Conservation (phyloP, 1,140 invertebrate species). For the Drosophila arizonae region DNA sequence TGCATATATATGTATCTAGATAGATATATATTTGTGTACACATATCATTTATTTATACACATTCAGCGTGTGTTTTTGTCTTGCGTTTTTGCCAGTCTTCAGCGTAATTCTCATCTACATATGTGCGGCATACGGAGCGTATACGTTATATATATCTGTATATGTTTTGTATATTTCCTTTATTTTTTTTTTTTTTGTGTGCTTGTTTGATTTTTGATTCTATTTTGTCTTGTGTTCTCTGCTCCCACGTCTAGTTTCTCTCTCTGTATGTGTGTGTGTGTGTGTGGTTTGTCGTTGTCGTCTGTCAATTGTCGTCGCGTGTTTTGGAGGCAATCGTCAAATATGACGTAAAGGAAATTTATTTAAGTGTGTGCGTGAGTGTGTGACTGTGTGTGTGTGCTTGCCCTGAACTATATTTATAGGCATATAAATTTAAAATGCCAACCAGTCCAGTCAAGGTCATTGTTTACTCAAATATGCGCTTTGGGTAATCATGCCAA, state of each 20-base stretch:
- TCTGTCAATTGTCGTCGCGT: conserved; percentile 55
- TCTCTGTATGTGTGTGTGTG: neutral
- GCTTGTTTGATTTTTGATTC: conserved; percentile 51
- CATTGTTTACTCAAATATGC: conserved; percentile 33
- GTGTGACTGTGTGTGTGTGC: conserved; percentile 14
- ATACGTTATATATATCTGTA: conserved; percentile 49
- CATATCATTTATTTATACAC: conserved; percentile 53
- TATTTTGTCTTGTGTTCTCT: conserved; percentile 15
- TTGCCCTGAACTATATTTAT: conserved; percentile 76
- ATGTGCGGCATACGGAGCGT: conserved; percentile 47
- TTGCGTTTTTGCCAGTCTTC: conserved; percentile 26
- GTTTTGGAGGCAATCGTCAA: conserved; percentile 65
- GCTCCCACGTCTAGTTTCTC: conserved; percentile 28
- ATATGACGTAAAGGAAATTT: conserved; percentile 66
- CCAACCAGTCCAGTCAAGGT: conserved; percentile 68
- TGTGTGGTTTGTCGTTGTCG: conserved; percentile 8
- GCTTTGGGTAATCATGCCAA: conserved; percentile 14
- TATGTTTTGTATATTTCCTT: neutral
- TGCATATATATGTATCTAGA: neutral
- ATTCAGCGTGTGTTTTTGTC: conserved; percentile 28
- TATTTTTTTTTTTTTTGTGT: conserved; percentile 10
- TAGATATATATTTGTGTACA: conserved; percentile 21
- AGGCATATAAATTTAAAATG: conserved; percentile 66
- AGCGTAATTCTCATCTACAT: conserved; percentile 52
- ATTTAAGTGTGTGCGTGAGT: neutral